Percentiles rank a stretch among this genome's conserved stretches.
Evolutionary conservation across 2,888 invertebrate genomes (phyloP).

Genomic region (Cephus rjabovi): DNA sequence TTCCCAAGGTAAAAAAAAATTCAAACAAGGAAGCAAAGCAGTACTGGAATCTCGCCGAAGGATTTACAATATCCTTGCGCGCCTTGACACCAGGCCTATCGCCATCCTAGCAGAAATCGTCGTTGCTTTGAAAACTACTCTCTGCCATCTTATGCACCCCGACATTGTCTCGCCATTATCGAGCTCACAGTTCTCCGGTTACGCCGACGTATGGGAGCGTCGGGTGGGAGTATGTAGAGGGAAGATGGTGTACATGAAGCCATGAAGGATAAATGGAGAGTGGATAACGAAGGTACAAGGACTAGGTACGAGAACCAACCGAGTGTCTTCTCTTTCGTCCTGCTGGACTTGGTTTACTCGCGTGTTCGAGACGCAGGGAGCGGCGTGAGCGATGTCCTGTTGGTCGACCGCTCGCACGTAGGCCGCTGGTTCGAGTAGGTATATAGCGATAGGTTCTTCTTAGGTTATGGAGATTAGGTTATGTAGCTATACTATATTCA

Average conservation of each 20-base stretch:
- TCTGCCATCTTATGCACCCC: background rate
- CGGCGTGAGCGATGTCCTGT: slow-evolving; percentile 59
- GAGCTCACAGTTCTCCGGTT: slow-evolving; percentile 55
- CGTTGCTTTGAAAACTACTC: slow-evolving; percentile 1
- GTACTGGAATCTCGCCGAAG: background rate
- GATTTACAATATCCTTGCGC: background rate
- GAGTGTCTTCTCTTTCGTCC: slow-evolving; percentile 41
- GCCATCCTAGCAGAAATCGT: background rate
- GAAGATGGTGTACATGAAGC: slow-evolving; percentile 25
- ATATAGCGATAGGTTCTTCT: slow-evolving; percentile 45
- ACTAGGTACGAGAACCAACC: slow-evolving; percentile 49
- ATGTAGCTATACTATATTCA: background rate
- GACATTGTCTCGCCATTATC: slow-evolving; percentile 45
- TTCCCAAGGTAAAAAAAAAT: background rate
- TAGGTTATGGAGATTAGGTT: slow-evolving; percentile 49
- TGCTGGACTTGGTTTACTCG: background rate
- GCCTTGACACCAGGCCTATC: background rate
- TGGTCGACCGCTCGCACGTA: slow-evolving; percentile 49
- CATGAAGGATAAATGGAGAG: slow-evolving; percentile 58
- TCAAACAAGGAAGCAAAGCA: background rate
- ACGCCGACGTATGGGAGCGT: slow-evolving; percentile 24
- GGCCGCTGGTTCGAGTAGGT: slow-evolving; percentile 26
- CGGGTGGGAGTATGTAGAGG: slow-evolving; percentile 27
- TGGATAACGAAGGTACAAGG: slow-evolving; percentile 64
- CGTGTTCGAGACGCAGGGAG: slow-evolving; percentile 41